These are phyloP conservation scores for Columba janthina DNA, from an alignment of 2,113 vertebrate species.

Conservation along the genomic window DNA sequence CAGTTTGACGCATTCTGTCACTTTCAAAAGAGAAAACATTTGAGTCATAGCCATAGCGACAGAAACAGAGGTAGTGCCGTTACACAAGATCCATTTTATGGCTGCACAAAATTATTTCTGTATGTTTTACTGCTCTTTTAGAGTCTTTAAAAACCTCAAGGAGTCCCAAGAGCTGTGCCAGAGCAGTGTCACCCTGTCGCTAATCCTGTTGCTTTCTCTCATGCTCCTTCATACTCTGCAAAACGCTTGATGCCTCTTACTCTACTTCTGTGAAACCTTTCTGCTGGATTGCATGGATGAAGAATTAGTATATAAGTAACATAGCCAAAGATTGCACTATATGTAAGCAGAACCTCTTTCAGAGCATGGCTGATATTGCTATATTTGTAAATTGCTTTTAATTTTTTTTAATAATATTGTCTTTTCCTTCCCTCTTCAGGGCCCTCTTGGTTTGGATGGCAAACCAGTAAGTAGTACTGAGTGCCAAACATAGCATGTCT, in stretches of 20 bases:
- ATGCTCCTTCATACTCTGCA: not conserved
- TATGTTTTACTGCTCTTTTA: not conserved
- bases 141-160: not conserved
- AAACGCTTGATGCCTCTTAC: not conserved
- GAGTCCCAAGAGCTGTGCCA: not conserved
- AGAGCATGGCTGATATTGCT: not conserved
- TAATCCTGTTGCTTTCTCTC: constrained; percentile 46
- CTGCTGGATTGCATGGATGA: constrained; percentile 30
- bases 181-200: not conserved
- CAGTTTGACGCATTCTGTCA: no score
- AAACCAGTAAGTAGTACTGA: constrained; percentile 88
- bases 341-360: not conserved
- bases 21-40: no score
- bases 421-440: constrained; percentile 74
- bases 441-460: constrained; percentile 93
- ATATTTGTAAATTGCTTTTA: not conserved
- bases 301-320: not conserved
- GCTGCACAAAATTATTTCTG: no score
- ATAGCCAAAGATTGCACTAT: not conserved
- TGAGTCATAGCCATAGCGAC: no score
- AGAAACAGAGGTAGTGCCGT: no score
- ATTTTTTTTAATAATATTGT: not conserved
- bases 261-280: not conserved
- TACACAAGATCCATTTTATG: no score
- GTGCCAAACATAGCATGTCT: not conserved